Conservation (phyloP, 2,797 vertebrate species). For the Dermochelys coriacea region DNA sequence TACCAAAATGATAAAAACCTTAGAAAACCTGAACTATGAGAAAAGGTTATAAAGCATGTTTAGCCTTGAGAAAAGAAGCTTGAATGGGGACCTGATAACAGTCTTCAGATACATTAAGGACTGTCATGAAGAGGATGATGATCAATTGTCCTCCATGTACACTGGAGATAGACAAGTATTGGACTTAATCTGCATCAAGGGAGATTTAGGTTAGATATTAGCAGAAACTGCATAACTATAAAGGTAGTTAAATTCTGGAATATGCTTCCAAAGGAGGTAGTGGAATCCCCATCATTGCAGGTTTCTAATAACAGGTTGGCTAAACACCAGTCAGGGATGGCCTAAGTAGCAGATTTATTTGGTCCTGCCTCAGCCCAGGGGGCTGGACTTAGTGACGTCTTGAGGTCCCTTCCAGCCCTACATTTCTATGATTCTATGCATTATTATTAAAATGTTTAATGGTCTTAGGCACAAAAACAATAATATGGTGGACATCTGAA, state of each 20-base stretch:
- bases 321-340: neutral
- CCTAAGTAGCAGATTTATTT: neutral
- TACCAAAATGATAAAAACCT: too few relatives aligned
- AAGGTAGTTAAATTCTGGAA: neutral
- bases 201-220: neutral
- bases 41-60: too few relatives aligned
- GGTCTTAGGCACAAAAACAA: conserved; percentile 14
- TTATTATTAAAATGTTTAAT: neutral
- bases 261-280: neutral
- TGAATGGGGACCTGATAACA: neutral
- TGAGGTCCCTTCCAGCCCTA: neutral
- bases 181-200: neutral
- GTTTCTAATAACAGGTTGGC: neutral
- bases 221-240: neutral
- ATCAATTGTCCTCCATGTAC: neutral
- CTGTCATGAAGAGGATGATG: neutral
- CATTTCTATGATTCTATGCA: neutral
- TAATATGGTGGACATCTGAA: conserved; percentile 25
- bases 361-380: neutral
- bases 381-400: neutral
- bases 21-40: too few relatives aligned
- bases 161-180: neutral
- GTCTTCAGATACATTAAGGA: neutral
- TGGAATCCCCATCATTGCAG: neutral
- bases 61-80: neutral